These are phyloP conservation scores for Drosophila gunungcola DNA, from an alignment of 1,140 invertebrate species.

Conservation along the genomic window DNA sequence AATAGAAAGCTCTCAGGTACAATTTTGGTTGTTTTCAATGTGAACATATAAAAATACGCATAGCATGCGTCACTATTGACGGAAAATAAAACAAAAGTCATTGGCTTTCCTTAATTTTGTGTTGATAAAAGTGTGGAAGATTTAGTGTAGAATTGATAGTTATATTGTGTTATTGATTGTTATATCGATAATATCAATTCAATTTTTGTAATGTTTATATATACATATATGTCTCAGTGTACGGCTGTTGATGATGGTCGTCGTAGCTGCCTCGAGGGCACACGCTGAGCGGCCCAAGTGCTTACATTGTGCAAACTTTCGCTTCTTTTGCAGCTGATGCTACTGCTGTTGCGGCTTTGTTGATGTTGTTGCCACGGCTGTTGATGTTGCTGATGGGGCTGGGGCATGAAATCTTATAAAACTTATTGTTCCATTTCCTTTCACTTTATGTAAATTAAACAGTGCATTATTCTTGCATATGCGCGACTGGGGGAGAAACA, in stretches of 20 bases:
- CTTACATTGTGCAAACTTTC: constrained; percentile 72
- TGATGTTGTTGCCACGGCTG: constrained; percentile 15
- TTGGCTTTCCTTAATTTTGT: too few relatives aligned
- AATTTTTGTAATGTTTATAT: background rate
- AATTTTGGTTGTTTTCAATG: background rate
- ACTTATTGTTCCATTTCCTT: constrained; percentile 80
- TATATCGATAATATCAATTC: background rate
- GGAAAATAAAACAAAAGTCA: too few relatives aligned
- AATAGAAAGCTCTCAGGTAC: background rate
- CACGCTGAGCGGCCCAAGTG: constrained; percentile 30
- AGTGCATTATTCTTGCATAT: constrained; percentile 63
- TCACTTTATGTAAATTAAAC: constrained; percentile 78
- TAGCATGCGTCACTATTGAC: background rate
- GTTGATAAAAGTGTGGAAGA: background rate
- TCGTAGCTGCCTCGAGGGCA: constrained; percentile 53
- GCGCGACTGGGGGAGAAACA: background rate
- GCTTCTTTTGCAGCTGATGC: constrained; percentile 62
- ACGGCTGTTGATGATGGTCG: constrained; percentile 19
- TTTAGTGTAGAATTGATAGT: background rate
- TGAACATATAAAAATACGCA: background rate
- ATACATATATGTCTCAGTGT: background rate
- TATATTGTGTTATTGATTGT: background rate
- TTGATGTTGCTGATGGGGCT: constrained; percentile 13
- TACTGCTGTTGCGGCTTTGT: constrained; percentile 4
- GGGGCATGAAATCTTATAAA: constrained; percentile 56